A percentile compares a stretch with the other conserved stretches of the same genome.
phyloP scores from a whole-genome alignment of 2,113 vertebrate genomes.

The Limnothrissa miodon region DNA sequence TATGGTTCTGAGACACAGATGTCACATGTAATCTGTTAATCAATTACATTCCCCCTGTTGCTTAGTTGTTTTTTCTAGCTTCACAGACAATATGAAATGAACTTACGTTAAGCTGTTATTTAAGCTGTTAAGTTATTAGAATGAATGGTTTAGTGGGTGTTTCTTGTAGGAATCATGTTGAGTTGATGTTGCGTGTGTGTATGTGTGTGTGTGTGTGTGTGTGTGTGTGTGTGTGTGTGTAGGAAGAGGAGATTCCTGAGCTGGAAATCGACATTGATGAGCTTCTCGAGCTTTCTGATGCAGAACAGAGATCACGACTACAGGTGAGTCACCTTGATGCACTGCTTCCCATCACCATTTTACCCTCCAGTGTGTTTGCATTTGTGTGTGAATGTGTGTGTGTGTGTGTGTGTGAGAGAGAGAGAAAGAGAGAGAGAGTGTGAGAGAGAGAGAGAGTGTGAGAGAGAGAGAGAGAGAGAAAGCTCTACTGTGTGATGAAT shows the following conservation, averaged over 20 bases:
- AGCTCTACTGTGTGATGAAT: background rate
- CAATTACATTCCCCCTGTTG: background rate
- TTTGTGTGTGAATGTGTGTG: constrained; percentile 10
- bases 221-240: constrained; percentile 18
- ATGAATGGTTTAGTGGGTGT: background rate
- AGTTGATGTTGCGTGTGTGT: background rate
- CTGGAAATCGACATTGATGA: constrained; percentile 93
- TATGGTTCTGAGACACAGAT: background rate
- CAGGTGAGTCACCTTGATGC: constrained; percentile 67
- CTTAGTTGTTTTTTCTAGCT: background rate
- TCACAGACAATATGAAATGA: background rate
- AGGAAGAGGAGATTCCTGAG: constrained; percentile 80
- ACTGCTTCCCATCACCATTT: background rate
- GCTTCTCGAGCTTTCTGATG: constrained; percentile 85
- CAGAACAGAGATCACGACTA: constrained; percentile 84
- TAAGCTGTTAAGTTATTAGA: no score
- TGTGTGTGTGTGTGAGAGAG: background rate
- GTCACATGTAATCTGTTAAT: background rate
- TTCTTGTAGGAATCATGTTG: background rate
- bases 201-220: background rate
- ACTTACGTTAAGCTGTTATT: no score
- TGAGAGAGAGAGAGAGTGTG: no score
- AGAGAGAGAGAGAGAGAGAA: background rate
- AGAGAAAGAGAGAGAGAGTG: background rate
- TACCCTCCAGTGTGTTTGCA: background rate